Evolutionary conservation across 2,888 invertebrate genomes (phyloP), one percentile per base, ranked within the genome.

Genomic region (Andrena trimmerana): DNA sequence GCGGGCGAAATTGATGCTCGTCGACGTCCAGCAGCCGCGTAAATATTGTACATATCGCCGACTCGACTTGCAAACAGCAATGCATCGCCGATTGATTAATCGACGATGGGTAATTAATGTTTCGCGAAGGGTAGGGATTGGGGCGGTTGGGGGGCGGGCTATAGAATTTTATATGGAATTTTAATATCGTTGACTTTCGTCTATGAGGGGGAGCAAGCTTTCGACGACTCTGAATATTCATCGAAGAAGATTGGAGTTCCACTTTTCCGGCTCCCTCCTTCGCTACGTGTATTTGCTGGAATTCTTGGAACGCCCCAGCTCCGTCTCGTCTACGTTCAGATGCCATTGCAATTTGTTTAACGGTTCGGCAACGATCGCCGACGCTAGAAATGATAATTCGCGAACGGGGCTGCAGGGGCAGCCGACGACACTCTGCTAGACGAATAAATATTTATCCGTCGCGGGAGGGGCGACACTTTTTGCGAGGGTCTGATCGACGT

Each of bases 31-130:
- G 13, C 52, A 42, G 50, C 73, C 72, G 63, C 67, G 78, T 69
- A 73, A 81, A 81, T 81, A 81, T 81, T 62, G 81, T 73, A 78
- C 78, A 81, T 73, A 72, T 69, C 48, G 50, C 52, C 63, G 68
- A 62, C 24, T 68, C 78, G 68, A 81, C 68, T 69, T 52, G 68
- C 72, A 48, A 79, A 77, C 79, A 65, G 31, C 54, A 42, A 52
- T 52, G 16, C 31, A 62, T 8, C 54, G 48, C 20, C 50, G 54
- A n/a, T 67, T 71, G 77, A 80, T 76, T 80, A 80, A 80, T 80
- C 77, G 65, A 5, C 70, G 69, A 24, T 16, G 27, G n/a, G 59
- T 70, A 76, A 76, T 71, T 67, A 67, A 77, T 62, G 62, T 33
- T 57, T 20, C 24, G 16, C 20, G 59, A n/a, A 0, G n/a, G 24